phyloP scores from a whole-genome alignment of 2,797 vertebrate genomes.

The Pempheris klunzingeri region DNA sequence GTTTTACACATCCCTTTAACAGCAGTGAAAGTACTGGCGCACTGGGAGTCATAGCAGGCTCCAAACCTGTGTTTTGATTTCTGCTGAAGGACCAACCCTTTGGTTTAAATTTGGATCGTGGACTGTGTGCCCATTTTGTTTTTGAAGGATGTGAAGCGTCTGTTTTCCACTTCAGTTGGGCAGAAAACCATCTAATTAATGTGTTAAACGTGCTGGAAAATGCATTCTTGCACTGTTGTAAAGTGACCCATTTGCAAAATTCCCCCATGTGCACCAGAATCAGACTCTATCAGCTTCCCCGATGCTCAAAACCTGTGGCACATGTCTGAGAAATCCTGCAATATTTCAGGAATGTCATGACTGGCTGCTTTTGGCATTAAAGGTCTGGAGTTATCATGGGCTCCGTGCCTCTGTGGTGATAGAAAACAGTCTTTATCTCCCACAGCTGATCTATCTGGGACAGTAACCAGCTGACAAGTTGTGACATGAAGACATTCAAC shows the following conservation, averaged over 20 bases:
- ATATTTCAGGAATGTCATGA: slow-evolving; percentile 14
- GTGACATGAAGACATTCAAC: slow-evolving; percentile 9
- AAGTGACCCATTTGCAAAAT: slow-evolving; percentile 50
- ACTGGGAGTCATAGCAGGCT: not conserved
- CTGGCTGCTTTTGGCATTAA: not conserved
- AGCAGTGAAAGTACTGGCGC: not conserved
- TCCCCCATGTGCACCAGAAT: not conserved
- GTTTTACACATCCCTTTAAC: not conserved
- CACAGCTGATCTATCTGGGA: slow-evolving; percentile 10
- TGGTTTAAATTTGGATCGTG: slow-evolving; percentile 12
- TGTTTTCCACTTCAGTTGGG: slow-evolving; percentile 42
- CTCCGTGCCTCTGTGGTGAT: not conserved
- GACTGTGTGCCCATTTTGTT: not conserved
- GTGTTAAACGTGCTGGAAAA: slow-evolving; percentile 47
- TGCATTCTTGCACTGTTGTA: slow-evolving; percentile 11
- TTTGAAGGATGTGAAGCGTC: slow-evolving; percentile 10
- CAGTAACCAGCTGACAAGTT: slow-evolving; percentile 17
- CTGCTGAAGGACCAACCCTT: not conserved
- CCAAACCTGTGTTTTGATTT: too few species aligned
- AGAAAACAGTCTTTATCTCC: slow-evolving; percentile 10
- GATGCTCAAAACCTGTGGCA: not conserved
- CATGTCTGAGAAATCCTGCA: not conserved
- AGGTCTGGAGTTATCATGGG: not conserved
- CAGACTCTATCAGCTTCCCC: slow-evolving; percentile 9
- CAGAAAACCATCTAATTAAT: slow-evolving; percentile 45